A percentile compares a stretch with the other conserved stretches of the same genome.
Conservation (phyloP, 2,888 invertebrate species). For the Ophioninae sp. region DNA sequence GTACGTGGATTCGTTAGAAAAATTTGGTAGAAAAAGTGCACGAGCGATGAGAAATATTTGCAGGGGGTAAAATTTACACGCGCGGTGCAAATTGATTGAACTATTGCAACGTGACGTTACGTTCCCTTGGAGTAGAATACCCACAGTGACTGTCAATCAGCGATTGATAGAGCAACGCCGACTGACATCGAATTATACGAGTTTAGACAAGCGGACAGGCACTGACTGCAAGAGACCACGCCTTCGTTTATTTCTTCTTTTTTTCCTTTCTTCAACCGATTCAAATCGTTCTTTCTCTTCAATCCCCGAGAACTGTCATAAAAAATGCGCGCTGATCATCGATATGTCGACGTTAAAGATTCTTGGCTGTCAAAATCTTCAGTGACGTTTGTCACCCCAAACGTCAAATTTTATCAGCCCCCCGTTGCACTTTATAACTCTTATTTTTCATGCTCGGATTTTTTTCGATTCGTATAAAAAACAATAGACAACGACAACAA, state of each 20-base stretch:
- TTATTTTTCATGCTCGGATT: not conserved
- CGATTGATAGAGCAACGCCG: constrained; percentile 17
- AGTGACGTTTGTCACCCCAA: constrained; percentile 4
- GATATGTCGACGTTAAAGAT: constrained; percentile 62
- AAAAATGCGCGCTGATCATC: constrained; percentile 41
- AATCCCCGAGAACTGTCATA: not conserved
- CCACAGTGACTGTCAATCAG: constrained; percentile 65
- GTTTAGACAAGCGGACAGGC: constrained; percentile 51
- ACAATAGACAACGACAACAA: not conserved
- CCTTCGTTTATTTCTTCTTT: not conserved
- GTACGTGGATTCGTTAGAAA: constrained; percentile 50
- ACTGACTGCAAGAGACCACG: constrained; percentile 48
- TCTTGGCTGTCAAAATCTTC: constrained; percentile 55
- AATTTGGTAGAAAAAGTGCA: constrained; percentile 62
- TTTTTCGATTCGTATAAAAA: not conserved
- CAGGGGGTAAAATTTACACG: not conserved
- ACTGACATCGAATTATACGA: constrained; percentile 58
- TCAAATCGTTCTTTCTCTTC: constrained; percentile 6
- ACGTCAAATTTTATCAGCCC: constrained; percentile 38
- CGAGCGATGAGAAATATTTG: not conserved
- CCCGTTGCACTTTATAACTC: not conserved
- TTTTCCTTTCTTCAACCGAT: not conserved
- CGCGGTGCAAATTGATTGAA: constrained; percentile 7
- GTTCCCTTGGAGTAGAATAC: constrained; percentile 64
- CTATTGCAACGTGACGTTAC: constrained; percentile 56